Conservation (phyloP, 2,797 vertebrate genomes). For the Phalloptychus januarius region DNA sequence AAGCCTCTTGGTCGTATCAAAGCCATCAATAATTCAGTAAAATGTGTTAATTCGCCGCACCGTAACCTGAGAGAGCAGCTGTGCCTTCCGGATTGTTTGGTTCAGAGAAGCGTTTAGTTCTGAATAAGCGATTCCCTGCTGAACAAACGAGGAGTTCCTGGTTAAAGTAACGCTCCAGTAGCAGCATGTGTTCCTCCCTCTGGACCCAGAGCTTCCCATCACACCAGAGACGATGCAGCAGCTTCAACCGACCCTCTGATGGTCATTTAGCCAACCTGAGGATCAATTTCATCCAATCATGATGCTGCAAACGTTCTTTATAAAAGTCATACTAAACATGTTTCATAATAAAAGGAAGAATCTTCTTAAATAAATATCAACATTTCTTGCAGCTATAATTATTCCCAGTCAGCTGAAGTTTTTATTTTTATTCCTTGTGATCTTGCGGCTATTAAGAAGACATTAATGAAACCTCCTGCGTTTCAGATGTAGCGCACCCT, state of each 20-base stretch:
- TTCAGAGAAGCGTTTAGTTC: conserved; percentile 2
- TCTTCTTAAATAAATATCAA: no score
- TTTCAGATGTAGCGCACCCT: no score
- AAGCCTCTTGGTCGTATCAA: conserved; percentile 21
- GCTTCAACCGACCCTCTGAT: not conserved
- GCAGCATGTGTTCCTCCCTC: not conserved
- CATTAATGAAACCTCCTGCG: no score
- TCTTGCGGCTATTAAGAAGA: no score
- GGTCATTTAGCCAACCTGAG: not conserved
- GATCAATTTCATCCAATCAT: not conserved
- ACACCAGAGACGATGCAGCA: not conserved
- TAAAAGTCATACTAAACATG: no score
- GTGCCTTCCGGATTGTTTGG: conserved; percentile 22
- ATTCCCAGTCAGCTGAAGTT: no score
- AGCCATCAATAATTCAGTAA: conserved; percentile 52
- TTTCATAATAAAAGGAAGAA: no score
- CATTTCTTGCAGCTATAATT: no score
- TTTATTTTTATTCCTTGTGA: no score
- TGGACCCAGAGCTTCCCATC: no score
- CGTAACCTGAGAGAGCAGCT: conserved; percentile 12
- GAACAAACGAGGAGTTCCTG: conserved; percentile 10
- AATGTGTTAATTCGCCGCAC: conserved; percentile 30
- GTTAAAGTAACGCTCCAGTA: conserved; percentile 1
- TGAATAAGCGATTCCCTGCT: conserved; percentile 14
- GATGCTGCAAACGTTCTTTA: not conserved